Evolutionary conservation across 2,797 vertebrate genomes (phyloP), one percentile per base, ranked within the genome.

Genomic region (Tokudaia tokunoshimensis): DNA sequence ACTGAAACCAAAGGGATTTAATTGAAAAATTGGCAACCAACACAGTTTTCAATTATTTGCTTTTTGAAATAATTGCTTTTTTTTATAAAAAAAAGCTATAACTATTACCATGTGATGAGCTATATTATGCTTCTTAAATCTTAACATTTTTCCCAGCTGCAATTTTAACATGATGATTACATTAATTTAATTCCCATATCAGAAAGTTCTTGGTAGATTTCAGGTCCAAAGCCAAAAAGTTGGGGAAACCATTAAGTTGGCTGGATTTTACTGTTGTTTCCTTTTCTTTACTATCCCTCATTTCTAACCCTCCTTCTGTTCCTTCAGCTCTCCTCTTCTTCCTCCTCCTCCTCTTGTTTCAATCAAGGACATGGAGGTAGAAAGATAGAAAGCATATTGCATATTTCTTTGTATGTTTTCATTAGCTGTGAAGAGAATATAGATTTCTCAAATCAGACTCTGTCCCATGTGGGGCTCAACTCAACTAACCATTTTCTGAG

Each of bases 381-480:
- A 87, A 92, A 92, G 20, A 8, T 63, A 2, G 74, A 89, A 80
- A 84, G 63, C 22, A 76, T 81, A n/a, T 70, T 29, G 92, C 29
- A 72, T 96, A 47, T 94, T 89, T 70, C 44, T 92, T 91, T 92
- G n/a, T 81, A 55, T 92, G 37, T 80, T 91, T 92, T 97, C 89
- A 88, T 78, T 91, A 91, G 63, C 79, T 92, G 75, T 79, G 79
- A 95, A 85, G 55, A 75, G 41, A 95, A 79, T 31, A 91, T 63
- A 76, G 31, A 80, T 87, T 41, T 74, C 82, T 94, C 88, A 93
- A 89, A 83, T 95, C 47, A 13, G 29, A 83, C 89, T 34, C 31
- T 89, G 44, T 72, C 34, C 50, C 14, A 29, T 75, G 4, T 94
- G 10, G 50, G 57, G 26, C 88, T 94, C 24, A 70, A 26, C 85